phyloP scores from a whole-genome alignment of 2,797 vertebrate species.

The Hoplostethus mediterraneus region DNA sequence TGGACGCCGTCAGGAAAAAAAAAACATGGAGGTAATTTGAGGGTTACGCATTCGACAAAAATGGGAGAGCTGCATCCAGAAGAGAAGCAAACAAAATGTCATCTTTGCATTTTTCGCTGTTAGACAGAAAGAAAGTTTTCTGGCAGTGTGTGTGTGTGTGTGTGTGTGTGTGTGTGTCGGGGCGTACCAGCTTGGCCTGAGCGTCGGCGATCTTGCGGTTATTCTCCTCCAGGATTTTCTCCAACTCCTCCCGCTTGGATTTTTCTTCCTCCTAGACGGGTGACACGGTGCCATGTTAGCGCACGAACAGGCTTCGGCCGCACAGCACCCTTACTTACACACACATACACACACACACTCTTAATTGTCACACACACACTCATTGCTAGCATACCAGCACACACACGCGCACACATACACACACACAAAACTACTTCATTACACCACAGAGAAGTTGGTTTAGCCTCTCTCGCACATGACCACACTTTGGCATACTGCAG shows the following conservation, averaged over 20 bases:
- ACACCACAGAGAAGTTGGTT: conserved; percentile 62
- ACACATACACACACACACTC: conserved; percentile 24
- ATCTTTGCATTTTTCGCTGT: neutral
- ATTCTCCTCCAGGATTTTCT: conserved; percentile 99
- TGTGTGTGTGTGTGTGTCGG: neutral
- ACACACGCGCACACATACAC: conserved; percentile 34
- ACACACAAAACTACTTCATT: conserved; percentile 33
- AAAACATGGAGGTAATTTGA: neutral
- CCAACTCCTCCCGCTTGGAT: conserved; percentile 98
- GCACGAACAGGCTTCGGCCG: conserved; percentile 77
- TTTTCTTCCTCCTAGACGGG: conserved; percentile 99
- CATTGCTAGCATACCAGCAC: neutral
- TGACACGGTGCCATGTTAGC: conserved; percentile 93
- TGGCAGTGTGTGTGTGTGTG: too few relatives aligned
- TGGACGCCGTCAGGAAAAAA: neutral
- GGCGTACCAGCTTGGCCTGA: conserved; percentile 97
- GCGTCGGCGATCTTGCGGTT: conserved; percentile 99
- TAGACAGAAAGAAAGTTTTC: neutral
- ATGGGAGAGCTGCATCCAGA: neutral
- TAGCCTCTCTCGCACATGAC: conserved; percentile 62
- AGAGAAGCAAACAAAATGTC: neutral
- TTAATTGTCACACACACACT: conserved; percentile 23
- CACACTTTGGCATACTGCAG: conserved; percentile 62
- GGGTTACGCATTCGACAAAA: conserved; percentile 6
- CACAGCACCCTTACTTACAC: conserved; percentile 39